Conservation (phyloP, 1,140 invertebrate genomes). For the Platyura marginata region DNA sequence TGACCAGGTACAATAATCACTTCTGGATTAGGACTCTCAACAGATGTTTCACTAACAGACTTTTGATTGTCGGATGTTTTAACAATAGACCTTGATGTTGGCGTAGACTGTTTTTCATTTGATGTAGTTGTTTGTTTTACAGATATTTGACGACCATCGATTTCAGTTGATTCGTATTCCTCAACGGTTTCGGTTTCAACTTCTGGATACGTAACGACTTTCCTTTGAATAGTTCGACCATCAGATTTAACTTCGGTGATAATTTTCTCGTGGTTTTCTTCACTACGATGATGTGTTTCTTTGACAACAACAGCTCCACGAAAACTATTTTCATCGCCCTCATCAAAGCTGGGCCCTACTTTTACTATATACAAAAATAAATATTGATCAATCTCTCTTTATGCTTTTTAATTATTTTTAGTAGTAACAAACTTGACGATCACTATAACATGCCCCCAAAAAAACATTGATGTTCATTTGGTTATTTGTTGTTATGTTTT, state of each 20-base stretch:
- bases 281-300: no score
- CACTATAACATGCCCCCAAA: no score
- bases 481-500: no score
- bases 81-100: background rate
- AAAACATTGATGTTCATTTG: no score
- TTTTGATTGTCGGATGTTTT: background rate
- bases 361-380: background rate
- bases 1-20: constrained; percentile 4
- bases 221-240: background rate
- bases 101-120: background rate
- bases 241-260: background rate
- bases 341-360: background rate
- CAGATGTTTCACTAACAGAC: background rate
- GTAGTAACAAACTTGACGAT: no score
- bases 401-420: no score
- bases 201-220: background rate
- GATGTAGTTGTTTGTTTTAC: background rate
- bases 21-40: background rate
- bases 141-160: background rate
- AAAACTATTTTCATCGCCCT: background rate
- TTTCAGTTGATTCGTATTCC: background rate
- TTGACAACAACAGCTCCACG: no score
- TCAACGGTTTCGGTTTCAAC: background rate
- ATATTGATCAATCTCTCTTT: background rate
- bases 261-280: background rate